These are phyloP conservation scores for Formica exsecta DNA, from an alignment of 1,140 invertebrate genomes.

Conservation along the genomic window DNA sequence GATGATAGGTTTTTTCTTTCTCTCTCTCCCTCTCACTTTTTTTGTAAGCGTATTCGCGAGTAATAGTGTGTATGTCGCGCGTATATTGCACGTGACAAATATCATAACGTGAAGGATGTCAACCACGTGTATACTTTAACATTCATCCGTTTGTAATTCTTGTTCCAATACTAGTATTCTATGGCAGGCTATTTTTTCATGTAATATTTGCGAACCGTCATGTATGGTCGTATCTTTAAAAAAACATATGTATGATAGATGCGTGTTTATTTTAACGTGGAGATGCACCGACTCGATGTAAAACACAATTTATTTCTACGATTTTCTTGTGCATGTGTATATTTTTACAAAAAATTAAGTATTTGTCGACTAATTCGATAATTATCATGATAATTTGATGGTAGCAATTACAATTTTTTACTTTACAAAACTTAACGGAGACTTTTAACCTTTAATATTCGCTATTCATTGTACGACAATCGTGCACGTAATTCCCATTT, in stretches of 20 bases:
- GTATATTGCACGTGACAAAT: slow-evolving; percentile 37
- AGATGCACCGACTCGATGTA: background rate
- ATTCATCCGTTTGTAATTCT: slow-evolving; percentile 23
- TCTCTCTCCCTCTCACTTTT: slow-evolving; percentile 1
- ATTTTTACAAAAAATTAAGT: background rate
- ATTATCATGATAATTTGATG: background rate
- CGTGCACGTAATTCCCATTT: background rate
- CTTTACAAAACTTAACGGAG: background rate
- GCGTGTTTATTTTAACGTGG: background rate
- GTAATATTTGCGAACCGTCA: background rate
- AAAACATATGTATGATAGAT: background rate
- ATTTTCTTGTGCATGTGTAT: background rate
- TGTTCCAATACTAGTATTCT: background rate
- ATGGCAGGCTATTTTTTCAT: slow-evolving; percentile 21
- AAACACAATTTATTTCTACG: background rate
- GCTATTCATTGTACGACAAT: background rate
- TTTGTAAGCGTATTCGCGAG: slow-evolving; percentile 19
- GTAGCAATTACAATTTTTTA: too few relatives aligned
- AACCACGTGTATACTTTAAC: slow-evolving; percentile 20
- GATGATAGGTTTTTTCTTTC: slow-evolving; percentile 4
- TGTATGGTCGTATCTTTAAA: slow-evolving; percentile 8
- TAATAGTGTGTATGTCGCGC: background rate
- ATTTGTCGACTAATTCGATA: background rate
- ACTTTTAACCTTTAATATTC: slow-evolving; percentile 8
- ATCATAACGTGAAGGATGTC: slow-evolving; percentile 31